Evolutionary conservation across 1,140 invertebrate species (phyloP), one percentile per base, ranked within the genome.

Genomic region (Papilio dardanus): DNA sequence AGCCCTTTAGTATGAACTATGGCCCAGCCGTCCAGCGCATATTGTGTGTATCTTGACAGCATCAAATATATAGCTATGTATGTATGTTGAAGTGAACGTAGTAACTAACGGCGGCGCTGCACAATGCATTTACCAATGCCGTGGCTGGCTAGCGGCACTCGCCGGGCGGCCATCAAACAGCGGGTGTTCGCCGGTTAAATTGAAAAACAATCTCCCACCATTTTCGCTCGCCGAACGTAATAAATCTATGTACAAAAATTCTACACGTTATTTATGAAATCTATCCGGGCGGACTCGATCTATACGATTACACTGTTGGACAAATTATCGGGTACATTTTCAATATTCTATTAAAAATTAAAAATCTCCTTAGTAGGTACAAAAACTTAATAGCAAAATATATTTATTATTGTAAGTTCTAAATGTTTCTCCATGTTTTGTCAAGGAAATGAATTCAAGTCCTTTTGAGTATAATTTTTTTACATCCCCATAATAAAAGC

Each of bases 211-310:
- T 92, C 92, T 92, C 92, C 90, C 91, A 90, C 91, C 91, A 93
- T 93, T 93, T 93, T 93, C 91, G 91, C 91, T 90, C 87, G 88
- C 84, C 88, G 87, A 88, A 86, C 88, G 89, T 92, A 91, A 93
- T 93, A 93, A 93, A 93, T 93, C 92, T 93, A 93, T 93, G 92
- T 93, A 93, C 89, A 92, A 92, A 93, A 93, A 91, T 93, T 92
- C 87, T 91, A 92, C 90, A 88, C 87, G 86, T 88, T 93, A 93
- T 93, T 93, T 93, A 93, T 93, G 88, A 93, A 93, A 93, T 91
- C 88, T 93, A 92, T 92, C 86, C 84, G 77, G 79, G 83, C 83
- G 83, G 77, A 79, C 77, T 80, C 82, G 82, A 89, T 88, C 86
- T 87, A 85, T 88, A 75, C 74, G 79, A 80, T 80, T 90, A 80